These are phyloP conservation scores for Chaetura pelagica DNA, from an alignment of 2,113 vertebrate species.

Conservation along the genomic window DNA sequence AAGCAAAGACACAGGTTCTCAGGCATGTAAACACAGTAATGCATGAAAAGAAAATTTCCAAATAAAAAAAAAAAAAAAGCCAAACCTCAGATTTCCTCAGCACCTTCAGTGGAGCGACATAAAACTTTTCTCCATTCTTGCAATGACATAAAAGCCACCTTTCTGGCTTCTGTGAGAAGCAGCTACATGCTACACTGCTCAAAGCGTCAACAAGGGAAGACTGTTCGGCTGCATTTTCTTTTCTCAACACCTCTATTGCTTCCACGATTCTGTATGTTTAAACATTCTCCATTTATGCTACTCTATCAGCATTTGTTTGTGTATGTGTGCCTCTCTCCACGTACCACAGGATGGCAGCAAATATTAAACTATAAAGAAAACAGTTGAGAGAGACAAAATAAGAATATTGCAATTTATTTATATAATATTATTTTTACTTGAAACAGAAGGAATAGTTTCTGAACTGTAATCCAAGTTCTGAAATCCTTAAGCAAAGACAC, in stretches of 20 bases:
- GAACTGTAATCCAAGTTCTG: not conserved
- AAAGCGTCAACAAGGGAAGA: not conserved
- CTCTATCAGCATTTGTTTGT: not conserved
- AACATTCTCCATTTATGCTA: not conserved
- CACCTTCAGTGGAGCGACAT: not conserved
- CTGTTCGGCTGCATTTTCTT: not conserved
- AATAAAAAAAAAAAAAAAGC: not conserved
- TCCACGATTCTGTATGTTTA: not conserved
- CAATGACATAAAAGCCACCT: not conserved
- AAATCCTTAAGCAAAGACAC: not conserved
- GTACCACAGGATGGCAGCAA: constrained; percentile 73
- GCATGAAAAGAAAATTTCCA: not conserved
- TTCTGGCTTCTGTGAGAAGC: not conserved
- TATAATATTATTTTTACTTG: not conserved
- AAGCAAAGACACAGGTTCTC: not conserved
- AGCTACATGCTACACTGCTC: not conserved
- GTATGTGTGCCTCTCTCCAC: not conserved
- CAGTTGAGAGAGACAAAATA: not conserved
- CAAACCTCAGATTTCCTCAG: not conserved
- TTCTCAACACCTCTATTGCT: not conserved
- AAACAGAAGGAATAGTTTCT: not conserved
- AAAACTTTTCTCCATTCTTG: not conserved
- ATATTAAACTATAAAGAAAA: constrained; percentile 44
- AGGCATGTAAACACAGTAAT: not conserved
- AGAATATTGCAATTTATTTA: not conserved